Percentiles rank a stretch among this genome's conserved stretches.
phyloP scores from a whole-genome alignment of 2,113 vertebrate species.

The Lathamus discolor region DNA sequence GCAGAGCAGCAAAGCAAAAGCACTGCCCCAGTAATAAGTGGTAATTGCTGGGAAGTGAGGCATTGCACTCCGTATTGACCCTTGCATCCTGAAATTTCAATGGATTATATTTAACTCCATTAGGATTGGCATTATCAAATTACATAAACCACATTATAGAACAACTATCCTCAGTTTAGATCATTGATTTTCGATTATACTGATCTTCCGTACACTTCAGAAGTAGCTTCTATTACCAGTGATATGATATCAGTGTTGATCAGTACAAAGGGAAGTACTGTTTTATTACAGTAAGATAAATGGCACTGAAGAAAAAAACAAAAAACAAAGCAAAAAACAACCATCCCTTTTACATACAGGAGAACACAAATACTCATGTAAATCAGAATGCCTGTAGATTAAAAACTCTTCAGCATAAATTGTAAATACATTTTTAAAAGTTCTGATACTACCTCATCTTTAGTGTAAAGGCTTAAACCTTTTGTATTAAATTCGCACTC shows the following conservation, averaged over 20 bases:
- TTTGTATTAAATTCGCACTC: neutral
- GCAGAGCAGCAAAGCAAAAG: slow-evolving; percentile 78
- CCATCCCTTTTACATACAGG: neutral
- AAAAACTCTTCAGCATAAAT: neutral
- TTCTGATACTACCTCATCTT: neutral
- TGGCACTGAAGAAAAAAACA: neutral
- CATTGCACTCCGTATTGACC: slow-evolving; percentile 85
- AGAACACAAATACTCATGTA: neutral
- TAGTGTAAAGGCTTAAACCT: neutral
- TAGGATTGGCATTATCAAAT: slow-evolving; percentile 97
- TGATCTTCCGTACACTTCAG: slow-evolving; percentile 25
- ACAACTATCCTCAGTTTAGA: slow-evolving; percentile 63
- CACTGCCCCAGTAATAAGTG: slow-evolving; percentile 89
- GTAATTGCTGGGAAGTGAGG: slow-evolving; percentile 94
- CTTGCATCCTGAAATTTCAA: slow-evolving; percentile 86
- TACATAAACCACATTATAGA: slow-evolving; percentile 79
- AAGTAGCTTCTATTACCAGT: slow-evolving; percentile 26
- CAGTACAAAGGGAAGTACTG: neutral
- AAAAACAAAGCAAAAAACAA: neutral
- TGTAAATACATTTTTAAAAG: neutral
- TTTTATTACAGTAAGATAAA: neutral
- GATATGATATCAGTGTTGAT: slow-evolving; percentile 28
- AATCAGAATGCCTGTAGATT: neutral
- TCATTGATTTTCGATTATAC: slow-evolving; percentile 95
- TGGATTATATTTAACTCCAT: slow-evolving; percentile 93